These are phyloP conservation scores for Mimas tiliae DNA, from an alignment of 2,888 invertebrate species.

Conservation along the genomic window DNA sequence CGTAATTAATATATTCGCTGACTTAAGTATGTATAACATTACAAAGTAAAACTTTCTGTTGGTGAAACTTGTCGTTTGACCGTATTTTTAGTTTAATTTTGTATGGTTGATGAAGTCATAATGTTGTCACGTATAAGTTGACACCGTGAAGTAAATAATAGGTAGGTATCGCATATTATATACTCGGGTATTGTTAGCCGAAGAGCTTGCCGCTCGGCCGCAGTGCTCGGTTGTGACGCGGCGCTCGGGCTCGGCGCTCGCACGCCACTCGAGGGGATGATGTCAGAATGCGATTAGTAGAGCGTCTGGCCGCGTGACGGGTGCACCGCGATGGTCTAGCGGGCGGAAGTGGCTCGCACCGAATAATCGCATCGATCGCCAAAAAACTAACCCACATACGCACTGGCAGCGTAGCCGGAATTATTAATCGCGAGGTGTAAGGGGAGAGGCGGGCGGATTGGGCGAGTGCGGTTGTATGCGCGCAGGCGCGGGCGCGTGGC, in stretches of 20 bases:
- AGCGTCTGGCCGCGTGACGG: conserved; percentile 65
- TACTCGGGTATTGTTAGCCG: neutral
- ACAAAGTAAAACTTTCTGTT: too few relatives aligned
- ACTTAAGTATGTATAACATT: too few relatives aligned
- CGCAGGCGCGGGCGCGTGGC: conserved; percentile 71
- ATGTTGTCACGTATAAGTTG: neutral
- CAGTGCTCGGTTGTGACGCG: conserved; percentile 31
- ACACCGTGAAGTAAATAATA: neutral
- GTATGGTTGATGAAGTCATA: neutral
- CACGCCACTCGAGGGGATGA: conserved; percentile 48
- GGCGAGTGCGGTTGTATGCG: conserved; percentile 59
- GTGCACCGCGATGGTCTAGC: conserved; percentile 67
- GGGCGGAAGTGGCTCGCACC: conserved; percentile 74
- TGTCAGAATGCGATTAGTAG: conserved; percentile 71
- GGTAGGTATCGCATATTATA: neutral
- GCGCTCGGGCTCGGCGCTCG: conserved; percentile 30
- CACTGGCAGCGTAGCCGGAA: conserved; percentile 84
- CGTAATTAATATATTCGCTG: neutral
- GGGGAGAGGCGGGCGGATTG: conserved; percentile 44
- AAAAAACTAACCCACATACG: conserved; percentile 85
- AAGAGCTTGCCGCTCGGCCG: conserved; percentile 1
- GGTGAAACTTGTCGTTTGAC: too few relatives aligned
- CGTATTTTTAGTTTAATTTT: neutral
- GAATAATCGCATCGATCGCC: conserved; percentile 83
- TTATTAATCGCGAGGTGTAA: conserved; percentile 81